Evolutionary conservation across 1,140 invertebrate species (phyloP).

Genomic region (Drosophila varians): DNA sequence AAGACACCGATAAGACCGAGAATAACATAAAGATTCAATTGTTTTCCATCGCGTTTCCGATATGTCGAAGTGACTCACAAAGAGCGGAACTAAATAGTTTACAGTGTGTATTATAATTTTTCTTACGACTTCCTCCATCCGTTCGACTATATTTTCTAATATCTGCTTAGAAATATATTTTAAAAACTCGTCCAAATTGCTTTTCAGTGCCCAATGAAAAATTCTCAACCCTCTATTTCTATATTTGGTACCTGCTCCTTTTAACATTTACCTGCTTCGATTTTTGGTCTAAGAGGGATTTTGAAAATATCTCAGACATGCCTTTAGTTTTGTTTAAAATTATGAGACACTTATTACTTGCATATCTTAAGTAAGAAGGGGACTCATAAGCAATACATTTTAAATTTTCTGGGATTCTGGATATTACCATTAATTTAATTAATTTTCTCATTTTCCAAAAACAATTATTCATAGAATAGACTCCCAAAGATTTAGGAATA

Average conservation of each 20-base stretch:
- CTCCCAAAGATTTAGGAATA: not conserved
- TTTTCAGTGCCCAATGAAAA: not conserved
- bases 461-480: conserved; percentile 13
- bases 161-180: not conserved
- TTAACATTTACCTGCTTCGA: conserved; percentile 10
- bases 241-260: conserved; percentile 12
- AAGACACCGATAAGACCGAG: conserved; percentile 44
- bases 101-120: conserved; percentile 1
- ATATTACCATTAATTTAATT: not conserved
- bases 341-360: conserved; percentile 5
- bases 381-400: too few species aligned
- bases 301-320: too few species aligned
- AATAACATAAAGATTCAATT: conserved; percentile 55
- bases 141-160: not conserved
- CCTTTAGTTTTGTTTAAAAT: not conserved
- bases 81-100: conserved; percentile 48
- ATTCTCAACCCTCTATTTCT: not conserved
- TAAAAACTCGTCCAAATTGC: not conserved
- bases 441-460: not conserved
- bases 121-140: not conserved
- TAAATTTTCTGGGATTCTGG: too few species aligned
- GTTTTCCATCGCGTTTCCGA: conserved; percentile 40
- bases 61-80: conserved; percentile 46
- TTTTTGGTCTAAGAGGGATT: not conserved
- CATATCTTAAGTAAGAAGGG: not conserved